Conservation (phyloP, 2,888 invertebrate species). For the Acanthosepion pharaonis region DNA sequence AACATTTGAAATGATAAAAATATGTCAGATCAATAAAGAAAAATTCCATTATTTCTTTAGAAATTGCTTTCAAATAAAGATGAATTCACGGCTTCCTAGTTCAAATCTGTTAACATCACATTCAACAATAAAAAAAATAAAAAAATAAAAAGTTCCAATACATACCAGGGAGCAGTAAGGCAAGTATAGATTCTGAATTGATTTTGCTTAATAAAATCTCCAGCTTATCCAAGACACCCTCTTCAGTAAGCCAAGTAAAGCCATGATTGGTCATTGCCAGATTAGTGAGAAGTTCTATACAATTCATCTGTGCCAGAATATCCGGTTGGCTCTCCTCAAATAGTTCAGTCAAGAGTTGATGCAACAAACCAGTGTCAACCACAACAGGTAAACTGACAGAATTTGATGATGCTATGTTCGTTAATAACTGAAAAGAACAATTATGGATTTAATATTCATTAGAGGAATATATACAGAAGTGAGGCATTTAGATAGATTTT, state of each 20-base stretch:
- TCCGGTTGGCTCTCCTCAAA: slow-evolving; percentile 79
- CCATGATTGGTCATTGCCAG: slow-evolving; percentile 84
- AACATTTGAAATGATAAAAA: no score
- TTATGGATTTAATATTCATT: background rate
- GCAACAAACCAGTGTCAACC: slow-evolving; percentile 80
- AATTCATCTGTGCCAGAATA: slow-evolving; percentile 85
- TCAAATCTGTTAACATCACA: no score
- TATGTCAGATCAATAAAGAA: no score
- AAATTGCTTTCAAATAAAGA: no score
- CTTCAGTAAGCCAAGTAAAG: slow-evolving; percentile 82
- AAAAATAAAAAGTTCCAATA: background rate
- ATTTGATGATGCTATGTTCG: slow-evolving; percentile 78
- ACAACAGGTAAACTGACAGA: slow-evolving; percentile 79
- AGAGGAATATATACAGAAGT: background rate
- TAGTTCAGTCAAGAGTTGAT: slow-evolving; percentile 81
- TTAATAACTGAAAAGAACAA: slow-evolving; percentile 76
- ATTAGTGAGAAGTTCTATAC: slow-evolving; percentile 84
- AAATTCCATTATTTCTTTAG: no score
- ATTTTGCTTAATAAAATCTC: slow-evolving; percentile 79
- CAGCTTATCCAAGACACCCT: slow-evolving; percentile 81
- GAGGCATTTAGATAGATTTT: no score
- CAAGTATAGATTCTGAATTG: slow-evolving; percentile 79
- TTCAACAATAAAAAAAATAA: no score
- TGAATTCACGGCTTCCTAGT: no score
- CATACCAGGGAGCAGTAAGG: slow-evolving; percentile 80